A percentile compares a stretch with the other conserved stretches of the same genome.
These are phyloP conservation scores for Nemotelus nigrinus DNA, from an alignment of 2,888 invertebrate species.

Conservation along the genomic window DNA sequence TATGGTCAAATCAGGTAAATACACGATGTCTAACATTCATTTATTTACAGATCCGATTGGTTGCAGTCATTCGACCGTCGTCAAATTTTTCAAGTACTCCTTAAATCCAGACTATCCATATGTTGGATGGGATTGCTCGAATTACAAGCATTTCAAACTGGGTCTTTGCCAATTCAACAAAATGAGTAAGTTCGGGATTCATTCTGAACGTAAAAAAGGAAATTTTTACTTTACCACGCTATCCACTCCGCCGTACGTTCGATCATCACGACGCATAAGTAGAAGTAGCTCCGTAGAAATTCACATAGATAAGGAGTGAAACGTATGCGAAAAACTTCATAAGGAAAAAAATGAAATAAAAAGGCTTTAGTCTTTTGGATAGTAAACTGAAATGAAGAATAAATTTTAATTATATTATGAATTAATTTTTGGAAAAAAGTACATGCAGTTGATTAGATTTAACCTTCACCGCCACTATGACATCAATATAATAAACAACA, in stretches of 20 bases:
- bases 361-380: too few species aligned
- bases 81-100: slow-evolving; percentile 61
- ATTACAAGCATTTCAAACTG: slow-evolving; percentile 55
- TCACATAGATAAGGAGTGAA: too few species aligned
- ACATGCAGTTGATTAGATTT: too few species aligned
- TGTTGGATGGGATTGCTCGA: slow-evolving; percentile 60
- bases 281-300: too few species aligned
- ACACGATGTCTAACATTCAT: background rate
- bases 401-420: too few species aligned
- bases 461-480: too few species aligned
- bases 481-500: too few species aligned
- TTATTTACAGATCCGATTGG: slow-evolving; percentile 58
- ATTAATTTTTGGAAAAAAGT: too few species aligned
- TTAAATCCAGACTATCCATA: slow-evolving; percentile 61
- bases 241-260: slow-evolving; percentile 48
- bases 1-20: background rate
- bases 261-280: background rate
- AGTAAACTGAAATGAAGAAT: too few species aligned
- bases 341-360: too few species aligned
- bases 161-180: slow-evolving; percentile 57
- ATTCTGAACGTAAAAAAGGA: slow-evolving; percentile 58
- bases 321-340: too few species aligned
- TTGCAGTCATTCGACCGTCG: slow-evolving; percentile 62
- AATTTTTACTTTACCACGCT: slow-evolving; percentile 59
- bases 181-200: slow-evolving; percentile 60